Percentiles rank a stretch among this genome's conserved stretches.
Conservation (phyloP, 2,113 vertebrate species). For the Paradisaea rubra region DNA sequence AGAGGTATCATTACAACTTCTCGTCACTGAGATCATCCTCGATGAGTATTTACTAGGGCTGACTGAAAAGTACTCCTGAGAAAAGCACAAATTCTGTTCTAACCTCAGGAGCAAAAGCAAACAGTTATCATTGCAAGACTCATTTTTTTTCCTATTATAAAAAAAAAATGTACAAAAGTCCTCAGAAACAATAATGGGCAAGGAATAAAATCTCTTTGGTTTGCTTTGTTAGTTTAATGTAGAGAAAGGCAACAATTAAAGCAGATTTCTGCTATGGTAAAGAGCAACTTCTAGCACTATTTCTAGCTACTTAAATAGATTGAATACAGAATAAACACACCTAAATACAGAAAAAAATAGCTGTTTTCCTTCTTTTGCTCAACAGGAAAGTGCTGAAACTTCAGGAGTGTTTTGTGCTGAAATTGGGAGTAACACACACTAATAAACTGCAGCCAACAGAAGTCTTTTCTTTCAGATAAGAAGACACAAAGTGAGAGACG, state of each 20-base stretch:
- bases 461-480: not conserved
- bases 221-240: not conserved
- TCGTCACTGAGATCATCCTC: slow-evolving; percentile 62
- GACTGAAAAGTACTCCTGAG: slow-evolving; percentile 68
- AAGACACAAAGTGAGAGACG: not conserved
- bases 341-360: not conserved
- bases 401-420: not conserved
- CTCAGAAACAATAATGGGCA: not conserved
- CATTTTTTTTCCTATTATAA: not conserved
- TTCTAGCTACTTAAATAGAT: not conserved
- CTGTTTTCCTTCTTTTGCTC: not conserved
- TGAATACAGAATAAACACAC: not conserved
- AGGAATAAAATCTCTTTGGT: not conserved
- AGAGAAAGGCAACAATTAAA: not conserved
- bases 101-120: slow-evolving; percentile 74
- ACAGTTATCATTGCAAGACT: slow-evolving; percentile 53
- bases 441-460: not conserved
- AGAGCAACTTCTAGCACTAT: not conserved
- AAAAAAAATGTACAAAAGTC: not conserved
- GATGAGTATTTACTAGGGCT: slow-evolving; percentile 72
- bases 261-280: not conserved
- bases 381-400: not conserved
- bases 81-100: slow-evolving; percentile 70
- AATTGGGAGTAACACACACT: not conserved
- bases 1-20: slow-evolving; percentile 65